These are phyloP conservation scores for Mormoops blainvillei DNA, from an alignment of 2,113 vertebrate genomes.

Conservation along the genomic window DNA sequence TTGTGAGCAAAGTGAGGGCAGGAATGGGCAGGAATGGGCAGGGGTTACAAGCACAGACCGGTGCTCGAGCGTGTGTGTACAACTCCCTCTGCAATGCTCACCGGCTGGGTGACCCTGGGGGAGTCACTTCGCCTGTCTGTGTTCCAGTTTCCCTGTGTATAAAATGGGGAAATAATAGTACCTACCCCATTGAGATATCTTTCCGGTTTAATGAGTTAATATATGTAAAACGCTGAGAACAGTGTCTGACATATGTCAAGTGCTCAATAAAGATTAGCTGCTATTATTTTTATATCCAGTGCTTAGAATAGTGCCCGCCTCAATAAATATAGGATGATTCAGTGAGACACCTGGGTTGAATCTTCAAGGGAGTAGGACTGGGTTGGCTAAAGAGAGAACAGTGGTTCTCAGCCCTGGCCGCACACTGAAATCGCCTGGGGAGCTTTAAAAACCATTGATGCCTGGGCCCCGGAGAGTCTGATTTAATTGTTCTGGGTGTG, in stretches of 20 bases:
- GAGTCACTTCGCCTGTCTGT: neutral
- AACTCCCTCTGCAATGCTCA: neutral
- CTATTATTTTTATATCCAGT: slow-evolving; percentile 64
- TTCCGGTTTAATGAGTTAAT: slow-evolving; percentile 5
- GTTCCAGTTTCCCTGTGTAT: neutral
- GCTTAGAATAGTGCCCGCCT: slow-evolving; percentile 51
- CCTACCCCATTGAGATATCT: neutral
- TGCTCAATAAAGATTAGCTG: slow-evolving; percentile 55
- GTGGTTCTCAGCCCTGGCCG: neutral
- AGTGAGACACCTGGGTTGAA: slow-evolving; percentile 37
- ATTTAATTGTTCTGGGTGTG: neutral
- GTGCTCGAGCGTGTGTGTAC: accelerated
- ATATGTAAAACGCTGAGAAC: neutral
- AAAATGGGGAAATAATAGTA: neutral
- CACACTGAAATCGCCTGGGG: neutral
- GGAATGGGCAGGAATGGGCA: neutral
- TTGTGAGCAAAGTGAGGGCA: neutral
- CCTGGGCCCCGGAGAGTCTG: neutral
- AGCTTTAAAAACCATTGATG: neutral
- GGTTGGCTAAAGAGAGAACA: neutral
- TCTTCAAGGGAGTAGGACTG: neutral
- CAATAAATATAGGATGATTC: slow-evolving; percentile 53
- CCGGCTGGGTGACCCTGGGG: neutral
- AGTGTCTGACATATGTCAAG: slow-evolving; percentile 19
- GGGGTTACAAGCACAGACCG: neutral